phyloP scores from a whole-genome alignment of 2,113 vertebrate genomes.

The Turnix velox region DNA sequence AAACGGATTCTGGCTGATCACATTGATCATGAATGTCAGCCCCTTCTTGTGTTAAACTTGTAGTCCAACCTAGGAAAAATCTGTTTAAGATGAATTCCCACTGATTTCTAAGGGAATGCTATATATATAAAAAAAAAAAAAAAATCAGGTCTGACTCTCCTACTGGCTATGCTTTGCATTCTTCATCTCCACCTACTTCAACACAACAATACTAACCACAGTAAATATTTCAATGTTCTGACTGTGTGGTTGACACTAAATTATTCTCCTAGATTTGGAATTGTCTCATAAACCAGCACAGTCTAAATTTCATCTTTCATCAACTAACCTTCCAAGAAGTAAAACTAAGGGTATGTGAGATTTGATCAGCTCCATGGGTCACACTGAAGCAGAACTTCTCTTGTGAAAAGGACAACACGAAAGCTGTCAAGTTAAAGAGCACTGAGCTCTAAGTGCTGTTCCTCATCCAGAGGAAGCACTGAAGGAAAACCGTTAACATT shows the following conservation, averaged over 20 bases:
- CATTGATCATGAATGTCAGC: too few species aligned
- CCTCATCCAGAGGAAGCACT: background rate
- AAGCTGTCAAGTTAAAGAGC: background rate
- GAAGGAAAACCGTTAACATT: background rate
- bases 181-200: too few species aligned
- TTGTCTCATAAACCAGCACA: background rate
- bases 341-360: background rate
- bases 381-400: background rate
- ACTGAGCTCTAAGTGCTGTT: fast-evolving
- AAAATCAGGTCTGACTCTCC: background rate
- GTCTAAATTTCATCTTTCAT: background rate
- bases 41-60: too few species aligned
- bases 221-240: background rate
- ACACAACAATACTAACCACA: background rate
- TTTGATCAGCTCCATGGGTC: background rate
- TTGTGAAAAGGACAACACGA: background rate
- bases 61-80: background rate
- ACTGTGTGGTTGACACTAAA: background rate
- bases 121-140: background rate
- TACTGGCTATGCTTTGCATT: too few species aligned
- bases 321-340: background rate
- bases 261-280: background rate
- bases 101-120: background rate
- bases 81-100: background rate
- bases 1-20: too few species aligned